Evolutionary conservation across 2,113 vertebrate species (phyloP).

Genomic region (Danio rerio): DNA sequence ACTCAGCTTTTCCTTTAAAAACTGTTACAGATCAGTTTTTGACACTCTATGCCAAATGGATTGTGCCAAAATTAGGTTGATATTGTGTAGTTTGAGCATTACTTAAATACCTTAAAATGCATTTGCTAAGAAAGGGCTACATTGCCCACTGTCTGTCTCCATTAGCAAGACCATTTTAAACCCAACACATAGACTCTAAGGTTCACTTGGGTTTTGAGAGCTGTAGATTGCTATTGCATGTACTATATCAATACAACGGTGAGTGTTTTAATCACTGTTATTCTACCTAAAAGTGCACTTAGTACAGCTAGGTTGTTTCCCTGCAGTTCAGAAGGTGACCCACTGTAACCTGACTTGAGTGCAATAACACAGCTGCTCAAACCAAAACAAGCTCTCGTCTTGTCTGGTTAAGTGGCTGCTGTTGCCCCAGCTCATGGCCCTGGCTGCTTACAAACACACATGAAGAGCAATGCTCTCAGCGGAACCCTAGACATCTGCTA

Average conservation of each 20-base stretch:
- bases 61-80: too few species aligned
- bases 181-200: background rate
- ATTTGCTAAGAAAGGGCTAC: background rate
- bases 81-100: too few species aligned
- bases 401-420: constrained; percentile 9
- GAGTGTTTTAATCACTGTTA: background rate
- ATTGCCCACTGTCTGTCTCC: background rate
- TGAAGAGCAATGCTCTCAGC: background rate
- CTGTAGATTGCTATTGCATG: background rate
- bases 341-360: constrained; percentile 18
- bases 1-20: too few species aligned
- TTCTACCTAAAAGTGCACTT: constrained; percentile 8
- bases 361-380: constrained; percentile 55
- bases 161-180: background rate
- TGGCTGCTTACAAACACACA: constrained; percentile 42
- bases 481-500: constrained; percentile 46
- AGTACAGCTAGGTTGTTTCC: constrained; percentile 20
- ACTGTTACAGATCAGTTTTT: too few species aligned
- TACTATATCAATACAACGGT: background rate
- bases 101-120: background rate
- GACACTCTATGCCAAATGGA: too few species aligned
- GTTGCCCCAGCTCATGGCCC: constrained; percentile 34
- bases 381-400: constrained; percentile 46
- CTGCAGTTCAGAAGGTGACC: constrained; percentile 37
- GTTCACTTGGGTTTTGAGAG: background rate